Evolutionary conservation across 2,797 vertebrate species (phyloP), one percentile per base, ranked within the genome.

Genomic region (Sciurus vulgaris): DNA sequence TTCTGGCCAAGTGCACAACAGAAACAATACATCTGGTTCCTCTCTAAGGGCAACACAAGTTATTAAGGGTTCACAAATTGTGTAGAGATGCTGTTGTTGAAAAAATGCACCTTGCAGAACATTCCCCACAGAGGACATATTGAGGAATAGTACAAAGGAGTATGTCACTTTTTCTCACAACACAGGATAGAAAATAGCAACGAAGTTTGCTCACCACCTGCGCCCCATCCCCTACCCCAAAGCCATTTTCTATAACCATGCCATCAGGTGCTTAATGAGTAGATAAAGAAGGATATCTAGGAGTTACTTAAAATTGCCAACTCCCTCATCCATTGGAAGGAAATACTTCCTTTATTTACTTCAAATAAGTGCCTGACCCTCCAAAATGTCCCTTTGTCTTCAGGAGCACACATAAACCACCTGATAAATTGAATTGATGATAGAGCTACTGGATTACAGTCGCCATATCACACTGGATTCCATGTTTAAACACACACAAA

Each of bases 21-120:
- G 89, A 88, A 83, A 94, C 14, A 17, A 35, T 26, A 49, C 5
- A 20, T 59, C 54, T 76, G 84, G 88, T 63, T 84, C 72, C 76
- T 77, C 38, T 47, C 73, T 74, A 72, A 74, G 18, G 67, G 51
- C 54, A 69, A 87, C 67, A 54, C 76, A 22, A 63, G 49, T 20
- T 56, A 51, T 3, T 30, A 54, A 67, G 41, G 26, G 30, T 30
- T 96, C 87, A 85, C 84, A 72, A 94, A 77, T 65, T 47, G 35
- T 14, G 18, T 35, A 26, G 51, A 85, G 33, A 26, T 17, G 35
- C 73, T 73, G 24, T 67, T 85, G 15, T 56, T 20, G 26, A 81
- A 87, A 81, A 93, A 93, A 13, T 67, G 51, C 69, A 83, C 61
- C 56, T 65, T 78, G 51, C n/a, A 79, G 89, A 83, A 26, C n/a